A percentile compares a stretch with the other conserved stretches of the same genome.
Evolutionary conservation across 2,797 vertebrate genomes (phyloP).

Genomic region (Amblyraja radiata): DNA sequence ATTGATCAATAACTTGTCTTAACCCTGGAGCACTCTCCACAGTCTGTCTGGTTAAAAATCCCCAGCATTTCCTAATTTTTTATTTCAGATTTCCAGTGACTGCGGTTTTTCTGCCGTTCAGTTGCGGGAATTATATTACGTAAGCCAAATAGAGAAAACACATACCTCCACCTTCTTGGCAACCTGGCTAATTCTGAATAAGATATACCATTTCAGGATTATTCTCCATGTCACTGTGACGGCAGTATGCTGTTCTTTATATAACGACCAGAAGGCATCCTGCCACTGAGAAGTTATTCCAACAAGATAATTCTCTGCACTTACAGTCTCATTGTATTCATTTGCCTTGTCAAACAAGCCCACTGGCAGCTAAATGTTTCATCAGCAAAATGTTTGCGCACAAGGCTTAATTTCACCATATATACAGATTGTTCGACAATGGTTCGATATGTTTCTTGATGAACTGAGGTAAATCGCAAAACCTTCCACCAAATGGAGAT

Average conservation of each 20-base stretch:
- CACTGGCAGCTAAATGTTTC: not conserved
- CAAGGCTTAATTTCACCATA: not conserved
- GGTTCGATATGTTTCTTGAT: not conserved
- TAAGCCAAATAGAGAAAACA: not conserved
- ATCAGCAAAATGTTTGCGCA: not conserved
- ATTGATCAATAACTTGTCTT: too few relatives aligned
- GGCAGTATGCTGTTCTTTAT: not conserved
- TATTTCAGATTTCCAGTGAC: too few relatives aligned
- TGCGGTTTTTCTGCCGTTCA: too few relatives aligned
- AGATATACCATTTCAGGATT: not conserved
- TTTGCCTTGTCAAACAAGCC: not conserved
- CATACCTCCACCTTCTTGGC: constrained; percentile 8
- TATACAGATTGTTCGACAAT: not conserved
- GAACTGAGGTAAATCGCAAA: not conserved
- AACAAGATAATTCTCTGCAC: not conserved
- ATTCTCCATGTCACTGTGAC: not conserved
- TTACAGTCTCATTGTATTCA: not conserved
- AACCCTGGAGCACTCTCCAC: too few relatives aligned
- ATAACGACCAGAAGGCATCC: not conserved
- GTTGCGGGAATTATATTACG: not conserved
- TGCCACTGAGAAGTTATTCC: not conserved
- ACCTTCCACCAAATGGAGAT: not conserved
- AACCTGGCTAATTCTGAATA: not conserved
- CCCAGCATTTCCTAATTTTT: too few relatives aligned
- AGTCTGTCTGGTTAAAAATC: too few relatives aligned